These are phyloP conservation scores for Sandelia bainsii DNA, from an alignment of 2,797 vertebrate species.

Conservation along the genomic window DNA sequence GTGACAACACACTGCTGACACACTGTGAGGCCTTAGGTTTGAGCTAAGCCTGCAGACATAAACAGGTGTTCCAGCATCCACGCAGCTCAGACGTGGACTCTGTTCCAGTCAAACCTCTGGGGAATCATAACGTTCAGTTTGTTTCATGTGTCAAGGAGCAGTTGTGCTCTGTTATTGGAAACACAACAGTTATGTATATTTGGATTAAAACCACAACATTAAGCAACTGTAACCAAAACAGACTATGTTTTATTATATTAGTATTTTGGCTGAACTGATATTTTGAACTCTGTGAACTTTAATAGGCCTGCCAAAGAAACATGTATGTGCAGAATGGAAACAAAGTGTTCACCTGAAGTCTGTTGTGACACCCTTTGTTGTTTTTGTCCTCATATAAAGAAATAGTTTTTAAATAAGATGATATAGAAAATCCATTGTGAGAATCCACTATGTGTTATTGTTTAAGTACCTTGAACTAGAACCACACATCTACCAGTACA, in stretches of 20 bases:
- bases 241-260: constrained; percentile 13
- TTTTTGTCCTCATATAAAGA: not conserved
- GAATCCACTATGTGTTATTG: no score
- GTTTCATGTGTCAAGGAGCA: constrained; percentile 16
- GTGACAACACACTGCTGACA: constrained; percentile 18
- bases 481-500: no score
- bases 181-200: constrained; percentile 26
- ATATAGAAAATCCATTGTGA: no score
- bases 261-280: not conserved
- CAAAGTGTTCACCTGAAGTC: no score
- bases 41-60: constrained; percentile 18
- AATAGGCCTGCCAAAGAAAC: no score
- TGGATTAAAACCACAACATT: constrained; percentile 21
- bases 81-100: constrained; percentile 4
- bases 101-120: constrained; percentile 1
- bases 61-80: constrained; percentile 34
- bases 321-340: no score
- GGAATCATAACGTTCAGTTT: constrained; percentile 15
- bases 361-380: no score
- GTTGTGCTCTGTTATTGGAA: constrained; percentile 29
- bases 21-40: constrained; percentile 12
- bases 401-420: no score
- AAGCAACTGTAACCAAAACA: constrained; percentile 16
- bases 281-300: constrained; percentile 23
- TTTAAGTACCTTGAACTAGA: no score